Base-by-base conservation (phyloP, 2,888 invertebrate genomes). In the Exephanes ischioxanthus region DNA sequence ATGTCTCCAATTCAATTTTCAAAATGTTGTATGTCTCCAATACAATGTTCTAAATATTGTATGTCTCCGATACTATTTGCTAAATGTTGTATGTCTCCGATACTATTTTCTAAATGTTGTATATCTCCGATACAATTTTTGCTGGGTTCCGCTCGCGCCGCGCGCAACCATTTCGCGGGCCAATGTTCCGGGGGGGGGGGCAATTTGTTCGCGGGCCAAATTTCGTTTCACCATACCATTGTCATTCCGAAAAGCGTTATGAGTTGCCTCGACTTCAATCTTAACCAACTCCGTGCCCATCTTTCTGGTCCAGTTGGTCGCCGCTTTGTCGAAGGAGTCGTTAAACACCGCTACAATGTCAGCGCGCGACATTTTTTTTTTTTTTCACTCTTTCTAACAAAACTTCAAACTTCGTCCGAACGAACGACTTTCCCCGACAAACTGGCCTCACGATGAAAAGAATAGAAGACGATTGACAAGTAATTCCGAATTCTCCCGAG, bases 241-340 rank as follows among this genome's bases (percentile, higher is more conserved):
- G 26, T 53, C 73, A 73, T 85, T 85, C 37, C 73, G 85, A 73
- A 68, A 45, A 26, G 58, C 26, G 16, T 85, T 85, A 51, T 61
- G 55, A 16, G 88, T 81, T 19, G 89, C 86, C 48, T 92, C 88
- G 67, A 92, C 90, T 19, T 84, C 84, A 88, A 91, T 91, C 85
- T 83, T 89, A 19, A 91, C 83, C 22, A 76, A 70, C 22, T 87
- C 88, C 53, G 68, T 81, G 9, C 11, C 76, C 33, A 53, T 81
- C 0, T 70, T 71, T 30, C 9, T 37, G 30, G 51, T 78, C 22
- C 33, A 33, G 73, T 82, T 70, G 22, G 68, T 68, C 1, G 45
- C 19, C 30, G 16, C 33, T 14, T 76, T 72, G 11, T 77, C 76
- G n/a, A 53, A 48, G 0, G 80, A 63, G 53, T 85, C 72, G 22